Base-by-base conservation (phyloP, 2,888 invertebrate genomes). In the Torymus aiolomorphi region DNA sequence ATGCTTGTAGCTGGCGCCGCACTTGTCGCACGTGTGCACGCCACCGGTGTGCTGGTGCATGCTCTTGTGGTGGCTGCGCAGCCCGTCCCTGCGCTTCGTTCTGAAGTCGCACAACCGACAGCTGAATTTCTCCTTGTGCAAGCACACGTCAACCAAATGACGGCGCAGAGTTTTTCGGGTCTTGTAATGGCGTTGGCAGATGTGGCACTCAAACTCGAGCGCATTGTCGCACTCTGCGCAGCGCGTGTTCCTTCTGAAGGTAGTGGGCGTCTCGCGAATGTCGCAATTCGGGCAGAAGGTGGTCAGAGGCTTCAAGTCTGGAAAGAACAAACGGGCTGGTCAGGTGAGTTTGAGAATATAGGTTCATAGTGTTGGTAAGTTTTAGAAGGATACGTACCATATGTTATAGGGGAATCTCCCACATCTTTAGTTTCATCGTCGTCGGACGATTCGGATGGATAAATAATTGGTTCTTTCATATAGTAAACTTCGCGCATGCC, bases 91-190 rank as follows among this genome's bases (percentile, higher is more conserved):
- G 63, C 84, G 84, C 56, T 84, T 87, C 70, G 85, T 85, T 49
- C 80, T 84, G 76, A 84, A 84, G 20, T 83, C 84, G 77, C 90
- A 91, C 75, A 88, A 86, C 8, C 88, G 87, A 79, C 91, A 91
- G 69, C 87, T 84, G 42, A 71, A 82, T 10, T 24, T 72, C 11
- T 83, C 70, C 57, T 83, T 82, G 20, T 83, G 5, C 31, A 31
- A 83, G 62, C 86, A 86, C 24, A 88, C 87, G 83, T 89, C 31
- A 1, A 76, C 87, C 87, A 84, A 84, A 88, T 76, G 86, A 85
- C 67, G 87, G 82, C 59, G 87, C 76, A 94, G 88, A 76, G 93
- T 93, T 3, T 93, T 92, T 84, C 93, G 92, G 87, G 92, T 92
- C 72, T 92, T 92, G 87, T 93, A 93, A 3, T 31, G 4, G 2